Evolutionary conservation across 2,888 invertebrate species (phyloP).

Genomic region (Drosophila limbata): DNA sequence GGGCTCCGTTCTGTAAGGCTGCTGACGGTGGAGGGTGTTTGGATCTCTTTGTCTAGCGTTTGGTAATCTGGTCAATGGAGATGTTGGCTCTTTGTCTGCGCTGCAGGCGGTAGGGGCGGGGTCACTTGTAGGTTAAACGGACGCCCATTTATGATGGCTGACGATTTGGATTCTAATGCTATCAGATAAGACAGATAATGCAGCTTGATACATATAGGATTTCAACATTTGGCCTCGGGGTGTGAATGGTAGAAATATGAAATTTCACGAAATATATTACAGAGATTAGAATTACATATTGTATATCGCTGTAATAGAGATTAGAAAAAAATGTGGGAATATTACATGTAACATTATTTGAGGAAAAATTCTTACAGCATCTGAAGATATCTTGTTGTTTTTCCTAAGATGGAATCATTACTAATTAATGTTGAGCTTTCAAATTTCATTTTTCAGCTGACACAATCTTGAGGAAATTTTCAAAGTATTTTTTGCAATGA

Average conservation of each 20-base stretch:
- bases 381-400: not conserved
- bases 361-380: too few relatives aligned
- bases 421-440: not conserved
- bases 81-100: slow-evolving; percentile 56
- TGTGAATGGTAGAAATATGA: not conserved
- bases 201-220: slow-evolving; percentile 20
- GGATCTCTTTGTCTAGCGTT: slow-evolving; percentile 53
- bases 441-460: slow-evolving; percentile 10
- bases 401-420: not conserved
- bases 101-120: slow-evolving; percentile 29
- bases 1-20: slow-evolving; percentile 24
- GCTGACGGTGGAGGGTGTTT: not conserved
- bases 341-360: too few relatives aligned
- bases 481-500: slow-evolving; percentile 1
- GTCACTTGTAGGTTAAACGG: slow-evolving; percentile 73
- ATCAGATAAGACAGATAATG: slow-evolving; percentile 30
- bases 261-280: not conserved
- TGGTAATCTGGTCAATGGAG: slow-evolving; percentile 59
- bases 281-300: not conserved
- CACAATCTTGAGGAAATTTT: slow-evolving; percentile 43
- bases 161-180: slow-evolving; percentile 51
- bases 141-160: slow-evolving; percentile 53
- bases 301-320: too few relatives aligned
- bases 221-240: slow-evolving; percentile 8
- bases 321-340: too few relatives aligned